phyloP scores from a whole-genome alignment of 2,888 invertebrate genomes.

The Pristionchus entomophagus region DNA sequence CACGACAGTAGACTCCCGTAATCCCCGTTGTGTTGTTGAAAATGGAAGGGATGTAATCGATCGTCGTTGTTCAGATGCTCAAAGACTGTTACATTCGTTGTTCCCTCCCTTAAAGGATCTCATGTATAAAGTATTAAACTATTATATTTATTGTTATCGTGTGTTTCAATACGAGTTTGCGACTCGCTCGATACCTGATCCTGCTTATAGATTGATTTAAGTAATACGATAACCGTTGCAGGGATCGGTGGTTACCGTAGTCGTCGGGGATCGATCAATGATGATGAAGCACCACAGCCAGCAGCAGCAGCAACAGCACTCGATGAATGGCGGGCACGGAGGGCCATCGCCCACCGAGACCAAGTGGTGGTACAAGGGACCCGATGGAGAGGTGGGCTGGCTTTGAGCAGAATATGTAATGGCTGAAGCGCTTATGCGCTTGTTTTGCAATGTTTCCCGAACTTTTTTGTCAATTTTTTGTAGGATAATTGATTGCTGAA shows the following conservation, averaged over 20 bases:
- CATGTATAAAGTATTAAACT: not conserved
- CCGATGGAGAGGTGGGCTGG: conserved; percentile 56
- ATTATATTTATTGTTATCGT: not conserved
- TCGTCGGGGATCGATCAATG: not conserved
- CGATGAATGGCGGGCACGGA: not conserved
- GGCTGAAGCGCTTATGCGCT: no score
- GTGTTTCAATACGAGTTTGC: not conserved
- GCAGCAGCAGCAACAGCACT: conserved; percentile 24
- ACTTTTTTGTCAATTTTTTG: no score
- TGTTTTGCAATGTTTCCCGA: no score
- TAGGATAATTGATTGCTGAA: no score
- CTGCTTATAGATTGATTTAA: not conserved
- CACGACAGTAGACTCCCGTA: no score
- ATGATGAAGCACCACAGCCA: conserved; percentile 38
- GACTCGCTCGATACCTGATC: not conserved
- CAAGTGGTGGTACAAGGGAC: conserved; percentile 59
- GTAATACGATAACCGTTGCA: not conserved
- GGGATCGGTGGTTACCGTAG: not conserved
- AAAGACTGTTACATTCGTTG: not conserved
- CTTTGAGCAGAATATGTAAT: not conserved
- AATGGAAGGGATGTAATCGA: no score
- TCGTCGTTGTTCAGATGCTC: not conserved
- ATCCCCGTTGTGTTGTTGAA: no score
- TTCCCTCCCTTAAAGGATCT: not conserved
- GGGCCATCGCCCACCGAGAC: conserved; percentile 46